phyloP scores from a whole-genome alignment of 1,140 invertebrate species.

The Fopius arisanus region DNA sequence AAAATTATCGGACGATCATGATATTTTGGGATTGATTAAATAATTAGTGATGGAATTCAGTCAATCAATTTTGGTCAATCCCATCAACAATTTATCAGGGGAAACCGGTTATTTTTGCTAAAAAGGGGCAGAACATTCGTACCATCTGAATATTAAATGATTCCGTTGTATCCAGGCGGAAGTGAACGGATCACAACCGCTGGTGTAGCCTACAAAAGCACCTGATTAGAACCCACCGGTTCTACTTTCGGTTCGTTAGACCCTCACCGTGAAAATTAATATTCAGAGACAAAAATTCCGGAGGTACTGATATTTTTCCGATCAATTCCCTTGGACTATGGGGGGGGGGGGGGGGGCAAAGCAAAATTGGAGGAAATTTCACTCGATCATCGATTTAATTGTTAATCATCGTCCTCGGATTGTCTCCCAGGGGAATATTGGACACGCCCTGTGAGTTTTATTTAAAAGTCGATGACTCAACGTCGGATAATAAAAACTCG shows the following conservation, averaged over 20 bases:
- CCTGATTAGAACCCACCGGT: conserved; percentile 15
- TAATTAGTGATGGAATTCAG: too few relatives aligned
- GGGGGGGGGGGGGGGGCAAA: too few relatives aligned
- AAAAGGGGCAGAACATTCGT: background rate
- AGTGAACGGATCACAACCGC: conserved; percentile 7
- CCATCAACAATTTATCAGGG: too few relatives aligned
- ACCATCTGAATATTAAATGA: background rate
- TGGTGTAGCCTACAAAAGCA: conserved; percentile 16
- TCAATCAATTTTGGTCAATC: too few relatives aligned
- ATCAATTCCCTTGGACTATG: too few relatives aligned
- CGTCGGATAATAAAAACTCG: background rate
- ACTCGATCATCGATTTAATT: background rate
- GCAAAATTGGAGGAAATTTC: background rate
- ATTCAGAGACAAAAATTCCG: background rate
- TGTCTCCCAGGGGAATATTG: background rate
- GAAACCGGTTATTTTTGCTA: too few relatives aligned
- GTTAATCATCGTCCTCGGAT: background rate
- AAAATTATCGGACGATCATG: too few relatives aligned
- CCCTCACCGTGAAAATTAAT: conserved; percentile 16
- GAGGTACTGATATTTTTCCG: too few relatives aligned
- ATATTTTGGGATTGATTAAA: too few relatives aligned
- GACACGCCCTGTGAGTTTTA: background rate
- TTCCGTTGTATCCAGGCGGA: conserved; percentile 25
- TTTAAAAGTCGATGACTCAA: conserved; percentile 9
- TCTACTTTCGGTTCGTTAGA: conserved; percentile 21